Evolutionary conservation across 2,113 vertebrate species (phyloP).

Genomic region (Erythrolamprus reginae): DNA sequence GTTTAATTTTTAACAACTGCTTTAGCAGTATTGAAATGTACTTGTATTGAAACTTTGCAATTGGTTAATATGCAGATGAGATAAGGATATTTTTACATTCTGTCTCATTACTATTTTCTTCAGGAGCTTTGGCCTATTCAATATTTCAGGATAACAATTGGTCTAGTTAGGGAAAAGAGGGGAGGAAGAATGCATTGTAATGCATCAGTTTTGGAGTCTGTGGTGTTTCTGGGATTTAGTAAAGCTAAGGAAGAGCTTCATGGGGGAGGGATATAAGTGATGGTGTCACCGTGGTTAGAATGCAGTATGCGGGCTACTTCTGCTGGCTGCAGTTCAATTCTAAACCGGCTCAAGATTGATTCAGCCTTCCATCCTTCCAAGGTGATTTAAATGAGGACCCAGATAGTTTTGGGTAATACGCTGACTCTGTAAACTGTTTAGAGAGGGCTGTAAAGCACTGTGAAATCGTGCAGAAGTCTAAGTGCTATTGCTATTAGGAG

Average conservation of each 20-base stretch:
- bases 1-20: not conserved
- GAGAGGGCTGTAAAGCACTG: too few species aligned
- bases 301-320: too few species aligned
- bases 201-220: not conserved
- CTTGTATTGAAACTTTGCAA: not conserved
- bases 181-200: not conserved
- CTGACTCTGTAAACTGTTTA: too few species aligned
- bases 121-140: not conserved
- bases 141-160: not conserved
- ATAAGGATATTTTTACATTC: not conserved
- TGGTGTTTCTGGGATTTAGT: not conserved
- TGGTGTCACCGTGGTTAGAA: too few species aligned
- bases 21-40: not conserved
- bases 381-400: too few species aligned
- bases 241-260: not conserved
- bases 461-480: too few species aligned
- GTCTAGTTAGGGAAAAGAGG: not conserved
- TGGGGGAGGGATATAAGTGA: not conserved
- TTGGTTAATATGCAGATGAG: not conserved
- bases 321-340: too few species aligned
- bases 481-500: not conserved
- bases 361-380: too few species aligned
- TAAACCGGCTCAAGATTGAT: too few species aligned
- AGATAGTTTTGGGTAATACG: too few species aligned
- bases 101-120: not conserved